Evolutionary conservation across 2,888 invertebrate species (phyloP).

Genomic region (Harpagoxenus sublaevis): DNA sequence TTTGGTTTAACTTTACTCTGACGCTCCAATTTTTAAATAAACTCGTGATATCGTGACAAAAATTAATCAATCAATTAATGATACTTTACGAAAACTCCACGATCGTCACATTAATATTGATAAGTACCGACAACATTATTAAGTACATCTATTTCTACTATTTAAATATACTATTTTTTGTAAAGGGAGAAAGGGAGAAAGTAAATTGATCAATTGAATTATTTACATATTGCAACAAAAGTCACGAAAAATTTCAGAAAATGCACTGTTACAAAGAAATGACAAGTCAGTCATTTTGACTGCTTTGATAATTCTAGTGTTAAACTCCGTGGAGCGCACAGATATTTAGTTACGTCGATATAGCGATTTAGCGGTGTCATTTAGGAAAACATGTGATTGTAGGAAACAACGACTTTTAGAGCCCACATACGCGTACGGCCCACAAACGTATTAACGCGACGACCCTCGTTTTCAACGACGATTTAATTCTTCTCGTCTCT

Average conservation of each 20-base stretch:
- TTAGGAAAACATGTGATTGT: conserved; percentile 36
- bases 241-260: neutral
- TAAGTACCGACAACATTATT: neutral
- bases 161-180: neutral
- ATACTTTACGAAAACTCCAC: neutral
- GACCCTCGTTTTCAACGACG: conserved; percentile 55
- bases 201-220: neutral
- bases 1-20: neutral
- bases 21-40: neutral
- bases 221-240: neutral
- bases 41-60: neutral
- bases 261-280: neutral
- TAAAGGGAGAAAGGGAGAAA: neutral
- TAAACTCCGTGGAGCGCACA: neutral
- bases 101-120: neutral
- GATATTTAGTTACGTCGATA: conserved; percentile 26
- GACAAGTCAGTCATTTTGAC: neutral
- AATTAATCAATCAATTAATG: neutral
- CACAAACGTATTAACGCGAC: conserved; percentile 37
- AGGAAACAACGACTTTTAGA: conserved; percentile 19
- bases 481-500: conserved; percentile 56
- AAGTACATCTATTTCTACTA: conserved; percentile 4
- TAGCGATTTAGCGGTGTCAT: neutral
- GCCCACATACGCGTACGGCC: conserved; percentile 13
- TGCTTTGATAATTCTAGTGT: neutral